phyloP scores from a whole-genome alignment of 2,888 invertebrate species.

The Ceriagrion tenellum region DNA sequence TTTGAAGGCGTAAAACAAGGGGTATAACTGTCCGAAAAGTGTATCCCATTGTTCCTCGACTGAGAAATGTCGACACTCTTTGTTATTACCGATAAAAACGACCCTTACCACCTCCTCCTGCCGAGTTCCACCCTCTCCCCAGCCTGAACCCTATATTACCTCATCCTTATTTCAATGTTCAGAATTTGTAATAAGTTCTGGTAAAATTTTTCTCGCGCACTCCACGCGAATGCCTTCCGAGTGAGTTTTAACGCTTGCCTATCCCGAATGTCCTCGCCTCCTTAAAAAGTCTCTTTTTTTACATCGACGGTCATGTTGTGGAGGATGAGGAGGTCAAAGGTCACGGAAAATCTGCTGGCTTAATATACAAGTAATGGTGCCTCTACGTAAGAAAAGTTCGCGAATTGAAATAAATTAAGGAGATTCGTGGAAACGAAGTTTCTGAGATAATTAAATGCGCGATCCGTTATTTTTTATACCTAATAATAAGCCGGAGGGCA shows the following conservation, averaged over 20 bases:
- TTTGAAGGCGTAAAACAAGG: slow-evolving; percentile 55
- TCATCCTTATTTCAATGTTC: neutral
- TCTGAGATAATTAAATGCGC: neutral
- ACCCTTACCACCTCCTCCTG: neutral
- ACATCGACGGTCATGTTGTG: neutral
- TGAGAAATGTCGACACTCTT: slow-evolving; percentile 4
- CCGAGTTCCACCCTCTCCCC: neutral
- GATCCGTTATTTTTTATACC: neutral
- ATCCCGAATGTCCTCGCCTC: neutral
- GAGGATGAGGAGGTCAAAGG: neutral
- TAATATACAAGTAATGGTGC: neutral
- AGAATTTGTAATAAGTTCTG: slow-evolving; percentile 39
- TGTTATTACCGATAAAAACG: slow-evolving; percentile 48
- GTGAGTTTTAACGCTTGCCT: neutral
- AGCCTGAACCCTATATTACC: neutral
- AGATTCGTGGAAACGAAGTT: neutral
- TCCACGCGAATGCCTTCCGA: neutral
- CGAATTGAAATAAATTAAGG: neutral
- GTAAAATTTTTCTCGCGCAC: neutral
- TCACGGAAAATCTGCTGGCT: neutral
- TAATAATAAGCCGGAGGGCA: neutral
- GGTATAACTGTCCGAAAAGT: slow-evolving; percentile 62
- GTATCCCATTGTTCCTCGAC: neutral
- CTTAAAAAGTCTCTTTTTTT: neutral
- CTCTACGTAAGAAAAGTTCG: neutral